phyloP scores from a whole-genome alignment of 2,888 invertebrate genomes.

The Melanostoma mellinum region DNA sequence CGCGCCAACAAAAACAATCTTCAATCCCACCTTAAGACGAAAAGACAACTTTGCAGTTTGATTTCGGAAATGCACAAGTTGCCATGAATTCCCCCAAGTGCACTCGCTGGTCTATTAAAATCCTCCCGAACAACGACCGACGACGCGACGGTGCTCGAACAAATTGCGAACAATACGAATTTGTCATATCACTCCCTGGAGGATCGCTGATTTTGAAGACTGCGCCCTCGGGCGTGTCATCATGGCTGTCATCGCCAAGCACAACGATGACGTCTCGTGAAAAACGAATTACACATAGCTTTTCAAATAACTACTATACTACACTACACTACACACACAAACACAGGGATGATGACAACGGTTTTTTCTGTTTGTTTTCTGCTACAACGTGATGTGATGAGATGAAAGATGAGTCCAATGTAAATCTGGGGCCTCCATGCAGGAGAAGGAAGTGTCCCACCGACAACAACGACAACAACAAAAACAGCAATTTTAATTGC shows the following conservation, averaged over 20 bases:
- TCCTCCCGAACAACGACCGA: no score
- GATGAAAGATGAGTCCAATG: background rate
- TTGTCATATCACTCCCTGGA: conserved; percentile 70
- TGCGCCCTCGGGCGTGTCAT: conserved; percentile 53
- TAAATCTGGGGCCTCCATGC: conserved; percentile 14
- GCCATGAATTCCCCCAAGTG: background rate
- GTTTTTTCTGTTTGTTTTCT: conserved; percentile 14
- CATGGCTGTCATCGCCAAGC: conserved; percentile 55
- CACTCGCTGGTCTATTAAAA: background rate
- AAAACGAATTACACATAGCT: conserved; percentile 29
- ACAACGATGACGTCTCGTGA: conserved; percentile 36
- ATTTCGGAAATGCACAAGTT: no score
- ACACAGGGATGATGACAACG: conserved; percentile 25
- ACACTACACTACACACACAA: background rate
- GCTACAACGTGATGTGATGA: conserved; percentile 4
- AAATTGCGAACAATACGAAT: conserved; percentile 72
- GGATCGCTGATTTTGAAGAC: conserved; percentile 61
- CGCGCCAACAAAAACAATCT: no score
- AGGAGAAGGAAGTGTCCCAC: conserved; percentile 1
- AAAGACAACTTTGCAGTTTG: no score
- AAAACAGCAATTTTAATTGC: conserved; percentile 39
- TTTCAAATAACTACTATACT: conserved; percentile 33
- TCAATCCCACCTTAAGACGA: no score
- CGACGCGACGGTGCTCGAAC: conserved; percentile 29
- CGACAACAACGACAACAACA: conserved; percentile 11